These are phyloP conservation scores for Odontamblyopus rebecca DNA, from an alignment of 2,797 vertebrate genomes.

Conservation along the genomic window DNA sequence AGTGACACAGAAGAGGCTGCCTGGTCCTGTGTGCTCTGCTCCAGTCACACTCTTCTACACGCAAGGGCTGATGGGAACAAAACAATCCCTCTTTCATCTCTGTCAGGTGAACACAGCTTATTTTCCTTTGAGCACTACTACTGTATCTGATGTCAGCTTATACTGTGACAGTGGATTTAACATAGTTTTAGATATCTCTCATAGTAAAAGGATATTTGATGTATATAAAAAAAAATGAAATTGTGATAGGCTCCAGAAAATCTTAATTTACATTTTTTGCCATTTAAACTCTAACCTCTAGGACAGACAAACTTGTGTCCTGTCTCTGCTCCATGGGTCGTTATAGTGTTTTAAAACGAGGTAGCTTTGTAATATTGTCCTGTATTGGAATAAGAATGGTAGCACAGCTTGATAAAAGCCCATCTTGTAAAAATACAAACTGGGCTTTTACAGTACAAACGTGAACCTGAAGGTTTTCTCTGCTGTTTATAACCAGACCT, in stretches of 20 bases:
- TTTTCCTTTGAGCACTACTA: background rate
- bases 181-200: no score
- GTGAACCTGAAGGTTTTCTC: slow-evolving; percentile 37
- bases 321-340: no score
- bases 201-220: no score
- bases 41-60: background rate
- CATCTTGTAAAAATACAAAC: background rate
- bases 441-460: background rate
- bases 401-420: no score
- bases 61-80: slow-evolving; percentile 15
- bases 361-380: no score
- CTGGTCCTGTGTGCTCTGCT: background rate
- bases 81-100: slow-evolving; percentile 1
- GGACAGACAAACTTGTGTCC: no score
- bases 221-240: no score
- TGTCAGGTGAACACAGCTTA: background rate
- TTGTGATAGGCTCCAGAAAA: no score
- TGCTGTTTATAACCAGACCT: slow-evolving; percentile 49
- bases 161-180: background rate
- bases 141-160: background rate
- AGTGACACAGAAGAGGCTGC: slow-evolving; percentile 14
- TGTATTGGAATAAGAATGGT: no score
- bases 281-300: no score
- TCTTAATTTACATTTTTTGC: no score
- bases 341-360: no score